A percentile compares a stretch with the other conserved stretches of the same genome.
phyloP scores from a whole-genome alignment of 2,113 vertebrate genomes.

The Heterotis niloticus region DNA sequence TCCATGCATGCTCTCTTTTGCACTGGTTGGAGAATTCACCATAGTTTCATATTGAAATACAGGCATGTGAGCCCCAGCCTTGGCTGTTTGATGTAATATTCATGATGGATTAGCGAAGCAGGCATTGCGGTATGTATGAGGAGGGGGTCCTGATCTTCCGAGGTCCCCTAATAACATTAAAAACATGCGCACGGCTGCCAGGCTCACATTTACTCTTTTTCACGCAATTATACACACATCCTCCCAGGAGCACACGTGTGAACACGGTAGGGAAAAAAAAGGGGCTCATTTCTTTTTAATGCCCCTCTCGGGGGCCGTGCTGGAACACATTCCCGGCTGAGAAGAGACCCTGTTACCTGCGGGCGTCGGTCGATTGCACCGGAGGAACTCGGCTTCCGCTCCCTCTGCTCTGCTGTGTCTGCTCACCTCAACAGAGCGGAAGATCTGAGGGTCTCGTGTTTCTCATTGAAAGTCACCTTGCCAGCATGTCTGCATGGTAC shows the following conservation, averaged over 20 bases:
- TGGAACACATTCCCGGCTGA: not conserved
- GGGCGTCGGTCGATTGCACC: not conserved
- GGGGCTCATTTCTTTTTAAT: not conserved
- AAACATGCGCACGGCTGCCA: not conserved
- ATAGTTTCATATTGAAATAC: constrained; percentile 40
- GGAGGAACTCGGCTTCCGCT: no score
- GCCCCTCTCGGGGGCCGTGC: not conserved
- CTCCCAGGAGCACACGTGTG: not conserved
- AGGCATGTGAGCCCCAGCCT: constrained; percentile 25
- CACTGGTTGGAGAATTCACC: not conserved
- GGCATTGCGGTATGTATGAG: constrained; percentile 17
- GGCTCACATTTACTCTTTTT: constrained; percentile 18
- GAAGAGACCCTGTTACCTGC: not conserved
- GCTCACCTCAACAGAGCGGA: no score
- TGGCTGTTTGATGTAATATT: constrained; percentile 56
- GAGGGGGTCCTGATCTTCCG: not conserved
- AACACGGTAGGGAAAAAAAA: not conserved
- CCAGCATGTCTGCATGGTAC: no score
- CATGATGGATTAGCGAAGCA: constrained; percentile 40
- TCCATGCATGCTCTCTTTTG: not conserved
- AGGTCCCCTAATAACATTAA: constrained; percentile 16
- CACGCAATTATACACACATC: not conserved
- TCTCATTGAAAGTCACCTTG: no score
- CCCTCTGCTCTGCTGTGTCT: no score
- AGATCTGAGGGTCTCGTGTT: no score